Evolutionary conservation across 1,140 invertebrate genomes (phyloP).

Genomic region (Drosophila arawakana): DNA sequence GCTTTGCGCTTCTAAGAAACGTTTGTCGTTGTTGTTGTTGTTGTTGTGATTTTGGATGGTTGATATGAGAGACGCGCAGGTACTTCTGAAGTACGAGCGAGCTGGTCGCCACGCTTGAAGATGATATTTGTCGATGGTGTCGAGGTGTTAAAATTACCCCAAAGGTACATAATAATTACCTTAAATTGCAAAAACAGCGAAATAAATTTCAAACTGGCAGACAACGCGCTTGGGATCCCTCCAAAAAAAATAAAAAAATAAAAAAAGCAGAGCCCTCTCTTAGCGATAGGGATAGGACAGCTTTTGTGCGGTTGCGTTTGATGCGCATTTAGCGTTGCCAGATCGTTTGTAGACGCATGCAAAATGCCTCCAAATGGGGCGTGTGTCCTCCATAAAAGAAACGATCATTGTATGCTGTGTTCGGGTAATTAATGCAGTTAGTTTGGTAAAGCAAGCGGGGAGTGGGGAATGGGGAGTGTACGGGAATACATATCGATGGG

Average conservation of each 20-base stretch:
- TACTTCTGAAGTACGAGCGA: slow-evolving; percentile 45
- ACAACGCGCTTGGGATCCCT: slow-evolving; percentile 18
- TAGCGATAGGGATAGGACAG: neutral
- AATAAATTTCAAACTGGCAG: slow-evolving; percentile 73
- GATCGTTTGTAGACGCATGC: slow-evolving; percentile 57
- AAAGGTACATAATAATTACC: slow-evolving; percentile 84
- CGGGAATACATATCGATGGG: slow-evolving; percentile 20
- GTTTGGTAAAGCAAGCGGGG: neutral
- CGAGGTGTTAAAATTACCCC: slow-evolving; percentile 84
- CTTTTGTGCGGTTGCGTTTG: slow-evolving; percentile 62
- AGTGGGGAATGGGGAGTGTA: neutral
- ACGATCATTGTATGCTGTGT: slow-evolving; percentile 51
- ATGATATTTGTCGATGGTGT: slow-evolving; percentile 84
- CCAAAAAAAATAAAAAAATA: no score
- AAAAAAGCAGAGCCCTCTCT: no score
- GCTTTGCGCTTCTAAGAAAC: slow-evolving; percentile 81
- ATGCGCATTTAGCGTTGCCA: slow-evolving; percentile 68
- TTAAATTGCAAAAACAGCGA: slow-evolving; percentile 84
- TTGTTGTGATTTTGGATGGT: slow-evolving; percentile 66
- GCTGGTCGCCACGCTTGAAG: slow-evolving; percentile 36
- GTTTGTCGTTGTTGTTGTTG: slow-evolving; percentile 62
- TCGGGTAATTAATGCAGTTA: slow-evolving; percentile 64
- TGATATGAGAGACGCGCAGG: slow-evolving; percentile 57
- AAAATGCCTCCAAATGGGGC: slow-evolving; percentile 65
- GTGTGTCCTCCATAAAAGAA: slow-evolving; percentile 79